phyloP scores from a whole-genome alignment of 2,113 vertebrate genomes.

The Heterotis niloticus region DNA sequence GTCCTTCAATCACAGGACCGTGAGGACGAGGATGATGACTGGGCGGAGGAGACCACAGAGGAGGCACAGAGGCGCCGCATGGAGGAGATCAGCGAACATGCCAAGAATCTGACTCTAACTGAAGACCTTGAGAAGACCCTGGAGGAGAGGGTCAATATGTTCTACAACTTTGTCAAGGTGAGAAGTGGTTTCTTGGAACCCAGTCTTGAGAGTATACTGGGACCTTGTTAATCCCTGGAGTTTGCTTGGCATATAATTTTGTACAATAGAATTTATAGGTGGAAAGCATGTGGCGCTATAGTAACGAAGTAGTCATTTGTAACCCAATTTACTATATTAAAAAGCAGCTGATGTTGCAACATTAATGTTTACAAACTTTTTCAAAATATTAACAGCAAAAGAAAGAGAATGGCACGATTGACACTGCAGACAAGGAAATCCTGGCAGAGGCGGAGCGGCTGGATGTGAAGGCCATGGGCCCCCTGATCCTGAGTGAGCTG shows the following conservation, averaged over 20 bases:
- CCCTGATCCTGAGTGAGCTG: slow-evolving; percentile 93
- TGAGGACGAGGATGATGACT: slow-evolving; percentile 90
- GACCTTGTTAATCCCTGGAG: neutral
- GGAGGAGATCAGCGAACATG: slow-evolving; percentile 96
- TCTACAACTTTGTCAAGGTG: slow-evolving; percentile 97
- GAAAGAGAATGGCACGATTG: slow-evolving; percentile 85
- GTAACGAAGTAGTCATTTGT: too few relatives aligned
- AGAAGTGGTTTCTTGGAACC: too few relatives aligned
- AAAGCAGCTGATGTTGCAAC: neutral
- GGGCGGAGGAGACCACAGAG: slow-evolving; percentile 95
- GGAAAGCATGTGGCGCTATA: too few relatives aligned
- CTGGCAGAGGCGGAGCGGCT: slow-evolving; percentile 93
- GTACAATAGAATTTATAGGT: too few relatives aligned
- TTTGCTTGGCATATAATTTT: too few relatives aligned
- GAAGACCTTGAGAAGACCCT: slow-evolving; percentile 89
- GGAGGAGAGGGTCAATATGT: slow-evolving; percentile 89
- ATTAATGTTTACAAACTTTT: neutral
- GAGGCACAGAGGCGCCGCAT: slow-evolving; percentile 90
- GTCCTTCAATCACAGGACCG: slow-evolving; percentile 63
- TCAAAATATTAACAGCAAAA: slow-evolving; percentile 68
- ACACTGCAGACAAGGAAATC: slow-evolving; percentile 88
- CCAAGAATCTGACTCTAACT: slow-evolving; percentile 89
- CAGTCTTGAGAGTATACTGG: neutral
- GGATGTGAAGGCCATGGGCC: slow-evolving; percentile 94
- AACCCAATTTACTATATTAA: too few relatives aligned